Evolutionary conservation across 2,888 invertebrate species (phyloP).

Genomic region (Seladonia tumulorum): DNA sequence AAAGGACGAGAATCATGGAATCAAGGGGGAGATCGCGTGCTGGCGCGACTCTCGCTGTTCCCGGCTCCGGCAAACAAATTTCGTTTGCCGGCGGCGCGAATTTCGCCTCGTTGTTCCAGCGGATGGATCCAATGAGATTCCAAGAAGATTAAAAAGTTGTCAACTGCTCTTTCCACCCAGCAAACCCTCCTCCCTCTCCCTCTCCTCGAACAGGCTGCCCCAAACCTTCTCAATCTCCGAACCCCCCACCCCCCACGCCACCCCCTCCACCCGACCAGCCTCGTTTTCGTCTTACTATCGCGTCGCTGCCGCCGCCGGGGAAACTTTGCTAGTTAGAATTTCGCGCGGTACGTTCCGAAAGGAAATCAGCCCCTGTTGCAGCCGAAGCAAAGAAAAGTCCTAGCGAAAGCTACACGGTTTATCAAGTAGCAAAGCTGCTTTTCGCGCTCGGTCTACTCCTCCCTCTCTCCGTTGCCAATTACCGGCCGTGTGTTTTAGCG

Average conservation of each 20-base stretch:
- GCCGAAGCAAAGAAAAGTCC: conserved; percentile 53
- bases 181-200: background rate
- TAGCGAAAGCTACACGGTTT: conserved; percentile 56
- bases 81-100: conserved; percentile 67
- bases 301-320: conserved; percentile 37
- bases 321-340: conserved; percentile 77
- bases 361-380: conserved; percentile 68
- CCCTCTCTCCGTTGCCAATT: conserved; percentile 7
- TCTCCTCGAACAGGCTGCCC: conserved; percentile 14
- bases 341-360: conserved; percentile 70
- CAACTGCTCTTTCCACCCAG: conserved; percentile 70
- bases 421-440: conserved; percentile 51
- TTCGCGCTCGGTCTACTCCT: conserved; percentile 14
- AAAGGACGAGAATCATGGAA: conserved; percentile 11
- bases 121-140: conserved; percentile 75
- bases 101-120: conserved; percentile 68
- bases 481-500: conserved; percentile 6
- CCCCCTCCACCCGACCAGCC: background rate
- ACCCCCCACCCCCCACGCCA: background rate
- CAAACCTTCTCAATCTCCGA: conserved; percentile 18
- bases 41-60: conserved; percentile 26
- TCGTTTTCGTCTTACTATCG: conserved; percentile 52
- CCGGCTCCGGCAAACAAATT: conserved; percentile 55
- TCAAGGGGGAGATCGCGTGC: conserved; percentile 36
- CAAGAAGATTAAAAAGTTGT: conserved; percentile 80